Percentiles rank a stretch among this genome's conserved stretches.
phyloP scores from a whole-genome alignment of 2,888 invertebrate species.

The Aphodius sticticus region DNA sequence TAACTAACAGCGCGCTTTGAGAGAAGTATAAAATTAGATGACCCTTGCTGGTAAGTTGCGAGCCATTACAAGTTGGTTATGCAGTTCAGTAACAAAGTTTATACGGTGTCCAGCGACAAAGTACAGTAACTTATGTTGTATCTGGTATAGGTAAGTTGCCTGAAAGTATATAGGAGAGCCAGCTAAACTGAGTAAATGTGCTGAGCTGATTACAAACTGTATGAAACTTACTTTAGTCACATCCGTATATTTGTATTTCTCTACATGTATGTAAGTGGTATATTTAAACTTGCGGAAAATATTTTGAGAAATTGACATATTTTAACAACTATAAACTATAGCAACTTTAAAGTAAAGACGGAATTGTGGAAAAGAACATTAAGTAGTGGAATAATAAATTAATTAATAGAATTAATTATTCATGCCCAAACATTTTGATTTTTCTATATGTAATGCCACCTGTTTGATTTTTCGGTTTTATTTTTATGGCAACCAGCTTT shows the following conservation, averaged over 20 bases:
- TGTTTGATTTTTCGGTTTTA: too few relatives aligned
- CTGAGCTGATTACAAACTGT: not conserved
- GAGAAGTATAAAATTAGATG: not conserved
- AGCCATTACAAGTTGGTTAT: not conserved
- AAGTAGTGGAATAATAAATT: too few relatives aligned
- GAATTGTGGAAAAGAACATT: too few relatives aligned
- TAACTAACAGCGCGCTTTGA: not conserved
- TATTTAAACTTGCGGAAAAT: too few relatives aligned
- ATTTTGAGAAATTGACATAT: too few relatives aligned
- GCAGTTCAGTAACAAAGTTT: not conserved
- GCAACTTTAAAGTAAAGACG: too few relatives aligned
- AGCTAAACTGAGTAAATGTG: not conserved
- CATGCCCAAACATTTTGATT: too few relatives aligned
- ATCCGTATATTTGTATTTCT: not conserved
- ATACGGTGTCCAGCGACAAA: not conserved
- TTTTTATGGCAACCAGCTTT: too few relatives aligned
- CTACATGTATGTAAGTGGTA: not conserved
- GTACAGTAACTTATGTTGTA: not conserved
- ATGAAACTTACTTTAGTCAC: not conserved
- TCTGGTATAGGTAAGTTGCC: not conserved
- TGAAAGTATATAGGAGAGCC: not conserved
- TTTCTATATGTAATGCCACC: too few relatives aligned
- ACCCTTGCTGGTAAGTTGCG: not conserved
- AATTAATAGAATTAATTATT: too few relatives aligned
- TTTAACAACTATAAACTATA: too few relatives aligned